These are phyloP conservation scores for Spodoptera picta DNA, from an alignment of 2,888 invertebrate genomes.

Conservation along the genomic window DNA sequence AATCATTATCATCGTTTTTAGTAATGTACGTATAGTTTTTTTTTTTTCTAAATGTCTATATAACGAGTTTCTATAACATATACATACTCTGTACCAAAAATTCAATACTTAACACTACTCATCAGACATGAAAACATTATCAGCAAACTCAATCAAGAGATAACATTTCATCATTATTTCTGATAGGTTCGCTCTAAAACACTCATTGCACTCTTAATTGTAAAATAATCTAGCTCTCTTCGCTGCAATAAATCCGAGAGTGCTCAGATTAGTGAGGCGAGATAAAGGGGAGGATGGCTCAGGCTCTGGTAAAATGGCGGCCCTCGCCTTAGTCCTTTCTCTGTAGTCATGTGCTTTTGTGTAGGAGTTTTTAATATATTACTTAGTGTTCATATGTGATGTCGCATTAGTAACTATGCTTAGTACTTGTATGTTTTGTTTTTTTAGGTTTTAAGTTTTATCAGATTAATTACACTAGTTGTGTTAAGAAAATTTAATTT, in stretches of 20 bases:
- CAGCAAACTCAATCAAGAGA: not conserved
- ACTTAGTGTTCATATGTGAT: not conserved
- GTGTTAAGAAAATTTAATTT: too few relatives aligned
- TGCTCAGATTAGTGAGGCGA: constrained; percentile 52
- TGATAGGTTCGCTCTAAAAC: not conserved
- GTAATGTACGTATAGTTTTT: too few relatives aligned
- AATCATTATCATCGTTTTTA: too few relatives aligned
- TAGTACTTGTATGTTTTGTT: too few relatives aligned
- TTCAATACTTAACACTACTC: too few relatives aligned
- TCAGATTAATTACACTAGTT: too few relatives aligned
- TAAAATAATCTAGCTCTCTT: constrained; percentile 42
- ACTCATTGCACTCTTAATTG: constrained; percentile 42
- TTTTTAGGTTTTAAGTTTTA: too few relatives aligned
- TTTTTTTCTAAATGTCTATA: too few relatives aligned
- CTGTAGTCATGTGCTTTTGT: constrained; percentile 16
- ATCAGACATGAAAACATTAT: not conserved
- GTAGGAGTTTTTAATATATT: constrained; percentile 17
- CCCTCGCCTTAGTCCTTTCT: constrained; percentile 27
- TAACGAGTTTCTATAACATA: too few relatives aligned
- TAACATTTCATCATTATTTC: too few relatives aligned
- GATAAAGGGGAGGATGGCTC: constrained; percentile 49
- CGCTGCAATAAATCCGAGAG: constrained; percentile 44
- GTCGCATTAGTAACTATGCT: too few relatives aligned
- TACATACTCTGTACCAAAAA: too few relatives aligned
- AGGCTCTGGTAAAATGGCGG: constrained; percentile 45